Conservation (phyloP, 2,888 invertebrate genomes). For the Heliconius aoede region DNA sequence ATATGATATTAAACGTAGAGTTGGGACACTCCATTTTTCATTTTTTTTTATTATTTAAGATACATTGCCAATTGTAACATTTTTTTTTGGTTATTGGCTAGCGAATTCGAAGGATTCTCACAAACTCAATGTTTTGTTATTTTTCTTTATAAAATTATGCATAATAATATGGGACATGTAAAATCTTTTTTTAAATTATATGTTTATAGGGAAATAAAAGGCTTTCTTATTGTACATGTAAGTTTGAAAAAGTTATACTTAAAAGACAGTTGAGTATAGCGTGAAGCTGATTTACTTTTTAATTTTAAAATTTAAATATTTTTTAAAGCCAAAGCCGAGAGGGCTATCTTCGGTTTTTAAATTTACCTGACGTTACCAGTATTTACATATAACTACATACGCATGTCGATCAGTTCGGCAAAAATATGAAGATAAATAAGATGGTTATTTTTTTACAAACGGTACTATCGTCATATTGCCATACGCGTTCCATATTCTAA, state of each 20-base stretch:
- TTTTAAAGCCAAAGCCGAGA: too few species aligned
- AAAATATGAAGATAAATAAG: neutral
- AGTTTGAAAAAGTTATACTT: neutral
- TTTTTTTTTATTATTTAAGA: neutral
- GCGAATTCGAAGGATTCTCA: neutral
- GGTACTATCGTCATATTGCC: neutral
- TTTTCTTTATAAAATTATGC: neutral
- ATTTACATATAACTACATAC: too few species aligned
- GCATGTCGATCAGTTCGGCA: neutral
- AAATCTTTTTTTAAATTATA: too few species aligned
- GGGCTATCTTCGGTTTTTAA: too few species aligned
- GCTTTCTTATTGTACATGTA: too few species aligned
- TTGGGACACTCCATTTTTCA: neutral
- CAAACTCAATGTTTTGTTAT: neutral
- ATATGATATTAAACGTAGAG: neutral
- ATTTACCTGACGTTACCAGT: too few species aligned
- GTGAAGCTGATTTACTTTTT: too few species aligned
- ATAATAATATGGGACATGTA: too few species aligned
- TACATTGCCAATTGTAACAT: neutral
- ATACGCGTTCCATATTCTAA: constrained; percentile 2
- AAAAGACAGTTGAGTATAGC: too few species aligned
- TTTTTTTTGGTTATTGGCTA: neutral
- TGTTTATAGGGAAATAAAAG: too few species aligned
- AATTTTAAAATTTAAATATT: too few species aligned
- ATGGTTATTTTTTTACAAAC: neutral